These are phyloP conservation scores for Tetropium fuscum DNA, from an alignment of 2,888 invertebrate species.

Conservation along the genomic window DNA sequence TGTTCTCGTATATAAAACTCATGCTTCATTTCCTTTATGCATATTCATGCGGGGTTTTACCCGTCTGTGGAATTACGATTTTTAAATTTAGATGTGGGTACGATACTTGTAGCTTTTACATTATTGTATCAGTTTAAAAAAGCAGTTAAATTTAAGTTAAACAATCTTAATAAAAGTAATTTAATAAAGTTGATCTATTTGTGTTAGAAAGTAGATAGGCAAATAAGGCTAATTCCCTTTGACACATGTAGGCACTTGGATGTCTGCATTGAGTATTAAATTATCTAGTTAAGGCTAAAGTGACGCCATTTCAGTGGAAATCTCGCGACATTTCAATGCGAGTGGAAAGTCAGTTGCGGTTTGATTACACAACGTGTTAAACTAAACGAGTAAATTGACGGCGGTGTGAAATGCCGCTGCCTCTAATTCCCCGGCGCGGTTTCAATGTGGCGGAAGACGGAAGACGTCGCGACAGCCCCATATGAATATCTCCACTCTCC, in stretches of 20 bases:
- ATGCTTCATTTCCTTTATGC: conserved; percentile 28
- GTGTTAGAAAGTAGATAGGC: no score
- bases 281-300: conserved; percentile 18
- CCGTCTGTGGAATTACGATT: conserved; percentile 40
- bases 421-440: conserved; percentile 34
- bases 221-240: no score
- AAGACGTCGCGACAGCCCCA: conserved; percentile 35
- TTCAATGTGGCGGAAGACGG: conserved; percentile 36
- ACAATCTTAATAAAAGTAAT: not conserved
- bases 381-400: conserved; percentile 46
- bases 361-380: conserved; percentile 48
- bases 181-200: no score
- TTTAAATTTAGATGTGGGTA: conserved; percentile 38
- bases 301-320: conserved; percentile 21
- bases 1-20: conserved; percentile 24
- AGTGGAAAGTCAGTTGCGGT: conserved; percentile 39
- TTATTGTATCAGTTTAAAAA: no score
- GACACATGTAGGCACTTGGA: no score
- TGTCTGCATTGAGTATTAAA: conserved; percentile 14
- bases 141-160: no score
- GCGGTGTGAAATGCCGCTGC: conserved; percentile 37
- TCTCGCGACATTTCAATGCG: conserved; percentile 27
- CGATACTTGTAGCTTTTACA: no score
- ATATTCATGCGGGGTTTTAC: conserved; percentile 38
- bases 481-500: conserved; percentile 36